phyloP scores from a whole-genome alignment of 1,140 invertebrate species.

The Bombus ignitus region DNA sequence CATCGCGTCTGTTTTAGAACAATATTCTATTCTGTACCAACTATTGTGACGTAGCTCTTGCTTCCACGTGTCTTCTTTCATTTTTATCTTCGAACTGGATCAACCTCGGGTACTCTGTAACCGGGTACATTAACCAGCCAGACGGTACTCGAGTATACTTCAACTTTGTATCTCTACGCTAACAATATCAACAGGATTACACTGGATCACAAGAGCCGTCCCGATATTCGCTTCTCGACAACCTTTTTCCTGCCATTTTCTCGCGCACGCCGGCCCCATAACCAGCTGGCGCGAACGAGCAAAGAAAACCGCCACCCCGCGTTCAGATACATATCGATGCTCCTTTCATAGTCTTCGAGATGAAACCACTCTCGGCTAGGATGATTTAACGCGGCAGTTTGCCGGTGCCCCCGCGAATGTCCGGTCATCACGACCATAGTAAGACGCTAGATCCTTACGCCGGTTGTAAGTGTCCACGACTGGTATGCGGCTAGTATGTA shows the following conservation, averaged over 20 bases:
- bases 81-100: neutral
- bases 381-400: slow-evolving; percentile 67
- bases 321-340: slow-evolving; percentile 33
- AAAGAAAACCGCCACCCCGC: slow-evolving; percentile 6
- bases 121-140: too few species aligned
- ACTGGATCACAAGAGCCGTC: neutral
- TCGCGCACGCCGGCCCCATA: slow-evolving; percentile 38
- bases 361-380: slow-evolving; percentile 53
- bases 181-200: neutral
- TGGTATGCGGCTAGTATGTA: slow-evolving; percentile 71
- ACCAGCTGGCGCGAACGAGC: slow-evolving; percentile 24
- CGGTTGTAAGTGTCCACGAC: slow-evolving; percentile 73
- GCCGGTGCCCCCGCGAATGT: slow-evolving; percentile 56
- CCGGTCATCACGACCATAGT: slow-evolving; percentile 52
- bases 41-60: too few species aligned
- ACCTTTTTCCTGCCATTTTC: neutral
- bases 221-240: too few species aligned
- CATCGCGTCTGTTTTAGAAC: neutral
- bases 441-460: slow-evolving; percentile 59
- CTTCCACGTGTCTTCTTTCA: neutral
- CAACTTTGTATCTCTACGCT: neutral
- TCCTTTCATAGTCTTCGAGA: slow-evolving; percentile 34
- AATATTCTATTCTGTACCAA: neutral
- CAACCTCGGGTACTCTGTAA: neutral
- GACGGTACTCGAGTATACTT: neutral